Evolutionary conservation across 2,888 invertebrate species (phyloP), one percentile per base, ranked within the genome.

Genomic region (Piscicola geometra): DNA sequence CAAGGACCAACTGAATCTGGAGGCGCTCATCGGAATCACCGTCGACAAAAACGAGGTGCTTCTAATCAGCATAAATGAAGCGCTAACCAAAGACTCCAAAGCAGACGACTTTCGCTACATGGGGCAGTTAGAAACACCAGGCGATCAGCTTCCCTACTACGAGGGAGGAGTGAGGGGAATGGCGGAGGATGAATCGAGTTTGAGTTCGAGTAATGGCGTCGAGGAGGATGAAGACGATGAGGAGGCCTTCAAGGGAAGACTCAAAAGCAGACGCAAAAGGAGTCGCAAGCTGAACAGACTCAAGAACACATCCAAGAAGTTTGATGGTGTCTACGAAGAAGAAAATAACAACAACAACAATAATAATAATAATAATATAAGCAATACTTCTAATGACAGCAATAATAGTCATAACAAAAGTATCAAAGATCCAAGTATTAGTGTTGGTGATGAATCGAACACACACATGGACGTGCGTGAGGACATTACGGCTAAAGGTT

Each of bases 21-120:
- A 76, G 36, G 76, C 76, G 2, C 71, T 76, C n/a, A 71, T 76
- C 28, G 76, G 76, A 15, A 71, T 76, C n/a, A 76, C 76, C 32
- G n/a, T 76, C 18, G 76, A 76, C 35, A 50, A 71, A 33, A 76
- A 41, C 28, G 71, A 76, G 28, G 76, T 76, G 5, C 36, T 76
- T 21, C 76, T 76, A 30, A 71, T 76, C 41, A 76, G 47, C 50
- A 76, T 76, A 21, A 70, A 76, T 32, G 71, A 76, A 71, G 70
- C 71, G 9, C 50, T 76, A 25, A 70, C 33, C n/a, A 73, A 64
- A 32, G 73, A 73, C 35, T 52, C 71, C 15, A 47, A 41, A 28
- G 21, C 50, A 1, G 52, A 71, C 32, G 71, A 41, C 52, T 32
- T 36, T 41, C 3, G 60, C 3, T 56, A 25, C n/a, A n/a, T 25